Evolutionary conservation across 92 coral and sea anemone species (phyloP).

Genomic region (Porites divaricata): DNA sequence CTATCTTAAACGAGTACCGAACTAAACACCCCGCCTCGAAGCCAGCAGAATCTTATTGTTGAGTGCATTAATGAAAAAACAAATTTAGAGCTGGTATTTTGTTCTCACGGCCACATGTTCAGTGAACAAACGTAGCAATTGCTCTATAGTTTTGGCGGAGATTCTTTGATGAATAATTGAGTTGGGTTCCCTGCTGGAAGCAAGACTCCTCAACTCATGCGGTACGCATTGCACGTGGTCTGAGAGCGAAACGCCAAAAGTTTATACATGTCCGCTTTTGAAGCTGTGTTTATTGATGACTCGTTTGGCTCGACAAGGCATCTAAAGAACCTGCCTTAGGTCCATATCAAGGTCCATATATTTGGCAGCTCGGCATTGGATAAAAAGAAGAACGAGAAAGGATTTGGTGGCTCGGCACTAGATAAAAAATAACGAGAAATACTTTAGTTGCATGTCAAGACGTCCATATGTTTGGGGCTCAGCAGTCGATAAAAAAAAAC

Average conservation of each 20-base stretch:
- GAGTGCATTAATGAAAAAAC: background rate
- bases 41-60: constrained; percentile 2
- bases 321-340: no score
- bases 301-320: no score
- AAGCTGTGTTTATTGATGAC: no score
- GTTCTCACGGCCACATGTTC: constrained; percentile 11
- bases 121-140: constrained; percentile 9
- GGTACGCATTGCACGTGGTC: constrained; percentile 10
- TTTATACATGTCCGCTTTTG: background rate
- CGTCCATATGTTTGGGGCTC: no score
- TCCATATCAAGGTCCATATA: no score
- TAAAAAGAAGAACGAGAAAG: no score
- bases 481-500: no score
- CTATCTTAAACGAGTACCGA: constrained; percentile 21
- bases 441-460: no score
- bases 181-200: constrained; percentile 40
- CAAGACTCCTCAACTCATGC: background rate
- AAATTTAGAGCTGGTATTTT: constrained; percentile 10
- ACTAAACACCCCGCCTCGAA: constrained; percentile 11
- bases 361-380: no score
- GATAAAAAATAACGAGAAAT: no score
- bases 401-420: no score
- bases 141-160: constrained; percentile 31
- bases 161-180: constrained; percentile 46
- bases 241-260: constrained; percentile 13